These are phyloP conservation scores for Sebastes fasciatus DNA, from an alignment of 2,113 vertebrate species.

Conservation along the genomic window DNA sequence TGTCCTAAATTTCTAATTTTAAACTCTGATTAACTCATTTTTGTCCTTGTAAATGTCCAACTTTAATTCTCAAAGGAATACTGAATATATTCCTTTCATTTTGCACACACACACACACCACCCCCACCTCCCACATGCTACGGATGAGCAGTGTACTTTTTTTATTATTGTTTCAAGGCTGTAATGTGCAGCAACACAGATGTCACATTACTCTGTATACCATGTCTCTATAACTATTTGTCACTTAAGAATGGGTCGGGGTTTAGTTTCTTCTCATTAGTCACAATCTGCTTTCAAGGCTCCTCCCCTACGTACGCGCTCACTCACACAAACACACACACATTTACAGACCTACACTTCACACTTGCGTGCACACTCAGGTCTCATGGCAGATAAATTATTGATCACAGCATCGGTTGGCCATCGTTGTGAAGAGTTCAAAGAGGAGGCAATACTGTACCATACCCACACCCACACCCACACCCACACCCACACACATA, in stretches of 20 bases:
- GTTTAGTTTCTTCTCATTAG: conserved; percentile 22
- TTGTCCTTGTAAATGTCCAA: neutral
- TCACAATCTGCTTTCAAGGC: conserved; percentile 18
- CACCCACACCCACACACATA: neutral
- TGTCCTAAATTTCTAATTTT: conserved; percentile 4
- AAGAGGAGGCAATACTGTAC: conserved; percentile 34
- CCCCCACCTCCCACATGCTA: neutral
- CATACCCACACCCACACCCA: neutral
- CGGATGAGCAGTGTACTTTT: neutral
- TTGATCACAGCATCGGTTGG: conserved; percentile 66
- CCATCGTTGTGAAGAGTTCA: conserved; percentile 59
- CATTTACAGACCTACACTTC: neutral
- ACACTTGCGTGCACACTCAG: conserved; percentile 23
- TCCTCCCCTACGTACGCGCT: neutral
- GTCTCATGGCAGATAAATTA: conserved; percentile 64
- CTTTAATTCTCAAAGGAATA: neutral
- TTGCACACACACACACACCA: neutral
- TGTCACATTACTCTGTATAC: neutral
- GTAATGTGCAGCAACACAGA: neutral
- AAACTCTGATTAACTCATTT: neutral
- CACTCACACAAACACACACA: neutral
- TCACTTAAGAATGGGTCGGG: neutral
- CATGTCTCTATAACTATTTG: neutral
- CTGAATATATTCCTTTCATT: neutral
- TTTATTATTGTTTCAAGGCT: conserved; percentile 9